Conservation (phyloP, 1,140 invertebrate species). For the Proales similis region DNA sequence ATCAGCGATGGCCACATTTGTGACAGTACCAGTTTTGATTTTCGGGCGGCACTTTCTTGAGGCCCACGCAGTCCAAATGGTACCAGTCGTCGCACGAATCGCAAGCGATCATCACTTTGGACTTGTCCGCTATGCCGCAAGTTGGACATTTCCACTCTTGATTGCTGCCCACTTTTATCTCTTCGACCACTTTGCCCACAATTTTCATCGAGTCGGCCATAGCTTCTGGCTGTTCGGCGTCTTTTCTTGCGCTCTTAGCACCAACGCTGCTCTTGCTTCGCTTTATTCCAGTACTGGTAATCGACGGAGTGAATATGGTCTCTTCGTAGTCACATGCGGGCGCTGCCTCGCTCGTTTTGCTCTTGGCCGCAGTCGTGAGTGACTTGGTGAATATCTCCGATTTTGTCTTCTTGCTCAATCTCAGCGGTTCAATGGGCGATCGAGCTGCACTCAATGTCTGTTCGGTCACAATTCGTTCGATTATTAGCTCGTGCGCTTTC, state of each 20-base stretch:
- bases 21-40: conserved; percentile 37
- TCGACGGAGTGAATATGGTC: neutral
- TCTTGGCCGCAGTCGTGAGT: no score
- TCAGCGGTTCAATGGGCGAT: no score
- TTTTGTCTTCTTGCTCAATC: no score
- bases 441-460: no score
- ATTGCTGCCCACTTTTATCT: conserved; percentile 9
- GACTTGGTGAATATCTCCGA: no score
- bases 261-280: neutral
- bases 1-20: conserved; percentile 22
- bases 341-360: no score
- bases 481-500: no score
- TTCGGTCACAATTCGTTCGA: no score
- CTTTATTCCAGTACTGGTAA: neutral
- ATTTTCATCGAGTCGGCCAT: conserved; percentile 10
- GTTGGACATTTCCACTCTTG: conserved; percentile 30
- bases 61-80: conserved; percentile 29
- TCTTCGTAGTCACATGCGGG: no score
- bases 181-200: conserved; percentile 29
- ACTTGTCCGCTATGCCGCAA: conserved; percentile 14
- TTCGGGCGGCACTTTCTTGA: conserved; percentile 22
- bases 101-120: conserved; percentile 20
- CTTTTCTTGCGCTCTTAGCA: neutral
- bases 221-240: neutral
- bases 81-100: conserved; percentile 37